These are phyloP conservation scores for Ooceraea biroi DNA, from an alignment of 1,140 invertebrate genomes.

Conservation along the genomic window DNA sequence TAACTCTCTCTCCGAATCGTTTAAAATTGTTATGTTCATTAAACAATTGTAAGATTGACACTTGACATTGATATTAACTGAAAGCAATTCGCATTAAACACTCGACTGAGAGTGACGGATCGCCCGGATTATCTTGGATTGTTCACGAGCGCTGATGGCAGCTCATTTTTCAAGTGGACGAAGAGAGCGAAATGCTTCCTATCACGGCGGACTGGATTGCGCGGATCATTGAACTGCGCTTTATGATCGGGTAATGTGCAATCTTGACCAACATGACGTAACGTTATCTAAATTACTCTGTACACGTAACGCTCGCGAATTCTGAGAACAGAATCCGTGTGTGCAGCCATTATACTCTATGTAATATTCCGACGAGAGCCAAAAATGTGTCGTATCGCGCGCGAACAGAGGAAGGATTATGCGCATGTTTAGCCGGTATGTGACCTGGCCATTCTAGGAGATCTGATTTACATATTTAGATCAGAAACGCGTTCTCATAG, in stretches of 20 bases:
- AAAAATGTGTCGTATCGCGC: background rate
- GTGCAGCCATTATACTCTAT: constrained; percentile 8
- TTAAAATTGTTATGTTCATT: no score
- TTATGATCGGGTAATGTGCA: constrained; percentile 32
- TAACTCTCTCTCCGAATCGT: no score
- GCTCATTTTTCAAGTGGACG: constrained; percentile 31
- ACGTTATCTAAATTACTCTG: constrained; percentile 38
- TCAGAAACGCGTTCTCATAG: constrained; percentile 15
- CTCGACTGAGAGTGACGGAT: constrained; percentile 18
- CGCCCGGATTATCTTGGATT: background rate
- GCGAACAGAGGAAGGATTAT: constrained; percentile 3
- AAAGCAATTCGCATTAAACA: background rate
- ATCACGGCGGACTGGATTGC: constrained; percentile 43
- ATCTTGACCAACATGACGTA: constrained; percentile 51
- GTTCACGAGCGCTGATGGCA: constrained; percentile 1
- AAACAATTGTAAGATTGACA: no score
- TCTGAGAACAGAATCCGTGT: background rate
- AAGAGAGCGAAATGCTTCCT: constrained; percentile 31
- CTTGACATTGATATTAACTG: no score
- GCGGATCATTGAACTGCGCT: constrained; percentile 53
- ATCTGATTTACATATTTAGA: constrained; percentile 52
- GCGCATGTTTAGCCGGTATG: background rate
- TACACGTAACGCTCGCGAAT: background rate
- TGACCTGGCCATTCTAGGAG: constrained; percentile 16
- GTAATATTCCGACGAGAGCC: background rate